Evolutionary conservation across 2,113 vertebrate species (phyloP).

Genomic region (Varanus komodoensis): DNA sequence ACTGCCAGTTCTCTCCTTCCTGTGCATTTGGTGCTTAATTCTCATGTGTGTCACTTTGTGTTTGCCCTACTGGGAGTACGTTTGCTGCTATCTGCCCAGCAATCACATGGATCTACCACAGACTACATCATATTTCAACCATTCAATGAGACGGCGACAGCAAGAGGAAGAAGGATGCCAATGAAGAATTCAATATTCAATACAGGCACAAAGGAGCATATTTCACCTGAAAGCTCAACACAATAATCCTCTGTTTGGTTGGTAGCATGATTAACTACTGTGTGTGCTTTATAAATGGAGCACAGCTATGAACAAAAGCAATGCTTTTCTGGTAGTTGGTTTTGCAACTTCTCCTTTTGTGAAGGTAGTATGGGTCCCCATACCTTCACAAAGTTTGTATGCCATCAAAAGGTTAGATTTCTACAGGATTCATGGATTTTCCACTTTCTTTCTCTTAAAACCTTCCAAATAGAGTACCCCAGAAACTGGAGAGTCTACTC

Average conservation of each 20-base stretch:
- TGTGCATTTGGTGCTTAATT: neutral
- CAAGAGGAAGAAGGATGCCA: neutral
- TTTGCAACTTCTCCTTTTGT: neutral
- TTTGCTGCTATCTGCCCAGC: slow-evolving; percentile 2
- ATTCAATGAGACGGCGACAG: neutral
- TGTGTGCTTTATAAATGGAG: neutral
- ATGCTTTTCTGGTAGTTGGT: neutral
- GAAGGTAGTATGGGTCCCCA: too few relatives aligned
- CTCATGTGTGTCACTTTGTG: neutral
- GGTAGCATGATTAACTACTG: neutral
- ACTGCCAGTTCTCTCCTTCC: neutral
- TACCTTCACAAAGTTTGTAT: neutral
- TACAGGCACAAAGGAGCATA: neutral
- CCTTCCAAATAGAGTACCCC: neutral
- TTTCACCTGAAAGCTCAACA: neutral
- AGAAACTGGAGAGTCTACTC: too few relatives aligned
- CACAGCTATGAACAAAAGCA: neutral
- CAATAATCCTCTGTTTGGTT: neutral
- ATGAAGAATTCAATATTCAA: neutral
- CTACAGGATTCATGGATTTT: neutral
- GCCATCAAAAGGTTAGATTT: neutral
- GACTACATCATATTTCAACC: neutral
- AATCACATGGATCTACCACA: neutral
- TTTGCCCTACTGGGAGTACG: neutral
- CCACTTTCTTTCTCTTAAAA: neutral